phyloP scores from a whole-genome alignment of 2,888 invertebrate genomes.

The Eristalinus aeneus region DNA sequence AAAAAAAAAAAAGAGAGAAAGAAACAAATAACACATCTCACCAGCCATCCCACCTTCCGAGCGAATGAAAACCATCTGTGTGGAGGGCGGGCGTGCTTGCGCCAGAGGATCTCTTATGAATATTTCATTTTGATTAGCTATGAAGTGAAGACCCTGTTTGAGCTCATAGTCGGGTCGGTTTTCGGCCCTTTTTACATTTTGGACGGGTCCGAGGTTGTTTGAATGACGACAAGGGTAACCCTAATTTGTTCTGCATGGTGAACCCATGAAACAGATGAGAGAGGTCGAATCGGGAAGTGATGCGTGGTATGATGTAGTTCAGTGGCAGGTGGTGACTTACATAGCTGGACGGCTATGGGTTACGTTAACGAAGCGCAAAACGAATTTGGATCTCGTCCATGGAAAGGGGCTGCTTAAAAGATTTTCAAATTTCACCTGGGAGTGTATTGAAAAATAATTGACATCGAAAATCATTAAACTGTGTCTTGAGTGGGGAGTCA shows the following conservation, averaged over 20 bases:
- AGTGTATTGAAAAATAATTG: not conserved
- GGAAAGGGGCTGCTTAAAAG: not conserved
- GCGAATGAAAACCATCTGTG: not conserved
- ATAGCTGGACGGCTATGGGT: not conserved
- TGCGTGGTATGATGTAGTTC: not conserved
- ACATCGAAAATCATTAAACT: not conserved
- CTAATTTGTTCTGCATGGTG: not conserved
- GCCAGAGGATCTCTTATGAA: not conserved
- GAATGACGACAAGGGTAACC: not conserved
- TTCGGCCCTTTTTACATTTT: not conserved
- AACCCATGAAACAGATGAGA: not conserved
- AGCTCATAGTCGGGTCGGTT: not conserved
- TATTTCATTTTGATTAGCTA: constrained; percentile 5
- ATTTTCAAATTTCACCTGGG: not conserved
- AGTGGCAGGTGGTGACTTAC: not conserved
- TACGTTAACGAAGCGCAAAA: not conserved
- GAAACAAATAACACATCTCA: not conserved
- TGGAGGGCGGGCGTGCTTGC: not conserved
- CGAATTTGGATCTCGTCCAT: too few species aligned
- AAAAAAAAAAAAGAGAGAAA: not conserved
- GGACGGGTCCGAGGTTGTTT: not conserved
- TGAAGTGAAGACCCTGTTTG: not conserved
- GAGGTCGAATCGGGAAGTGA: not conserved
- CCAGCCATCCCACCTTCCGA: not conserved
- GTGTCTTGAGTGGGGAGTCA: too few species aligned